phyloP scores from a whole-genome alignment of 2,113 vertebrate genomes.

The Diglossa brunneiventris region DNA sequence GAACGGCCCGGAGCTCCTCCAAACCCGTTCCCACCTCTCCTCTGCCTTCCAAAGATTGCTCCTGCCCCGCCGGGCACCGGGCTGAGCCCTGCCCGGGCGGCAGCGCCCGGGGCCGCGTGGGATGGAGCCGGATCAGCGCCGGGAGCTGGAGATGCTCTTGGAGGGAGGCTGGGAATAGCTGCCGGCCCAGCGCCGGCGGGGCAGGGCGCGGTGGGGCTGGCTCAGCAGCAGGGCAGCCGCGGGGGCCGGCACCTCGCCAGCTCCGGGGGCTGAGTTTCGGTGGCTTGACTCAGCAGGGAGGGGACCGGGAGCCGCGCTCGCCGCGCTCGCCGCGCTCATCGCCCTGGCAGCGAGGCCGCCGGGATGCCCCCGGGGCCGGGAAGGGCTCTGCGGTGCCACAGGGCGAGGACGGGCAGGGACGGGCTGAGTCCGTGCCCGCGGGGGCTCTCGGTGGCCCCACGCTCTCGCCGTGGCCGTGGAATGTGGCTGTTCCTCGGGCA shows the following conservation, averaged over 20 bases:
- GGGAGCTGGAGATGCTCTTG: neutral
- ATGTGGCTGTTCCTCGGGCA: neutral
- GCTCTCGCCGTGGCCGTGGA: accelerated
- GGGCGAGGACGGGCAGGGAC: neutral
- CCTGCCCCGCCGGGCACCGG: neutral
- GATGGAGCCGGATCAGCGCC: neutral
- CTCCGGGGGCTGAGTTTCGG: slow-evolving; percentile 62
- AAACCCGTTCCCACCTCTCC: neutral
- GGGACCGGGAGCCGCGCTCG: neutral
- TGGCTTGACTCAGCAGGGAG: slow-evolving; percentile 54
- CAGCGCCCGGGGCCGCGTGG: neutral
- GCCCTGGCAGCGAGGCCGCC: neutral
- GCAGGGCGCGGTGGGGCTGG: neutral
- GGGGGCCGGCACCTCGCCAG: neutral
- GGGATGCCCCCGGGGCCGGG: neutral
- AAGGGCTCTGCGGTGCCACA: neutral
- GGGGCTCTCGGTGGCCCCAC: neutral
- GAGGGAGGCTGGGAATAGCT: neutral
- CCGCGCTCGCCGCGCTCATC: neutral
- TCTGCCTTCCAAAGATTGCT: neutral
- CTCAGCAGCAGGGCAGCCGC: neutral
- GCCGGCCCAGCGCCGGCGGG: neutral
- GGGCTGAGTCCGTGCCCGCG: accelerated
- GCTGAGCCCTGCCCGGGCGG: neutral
- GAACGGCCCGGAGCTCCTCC: neutral